Evolutionary conservation across 1,140 invertebrate species (phyloP).

Genomic region (Pogonognathellus flavescens): DNA sequence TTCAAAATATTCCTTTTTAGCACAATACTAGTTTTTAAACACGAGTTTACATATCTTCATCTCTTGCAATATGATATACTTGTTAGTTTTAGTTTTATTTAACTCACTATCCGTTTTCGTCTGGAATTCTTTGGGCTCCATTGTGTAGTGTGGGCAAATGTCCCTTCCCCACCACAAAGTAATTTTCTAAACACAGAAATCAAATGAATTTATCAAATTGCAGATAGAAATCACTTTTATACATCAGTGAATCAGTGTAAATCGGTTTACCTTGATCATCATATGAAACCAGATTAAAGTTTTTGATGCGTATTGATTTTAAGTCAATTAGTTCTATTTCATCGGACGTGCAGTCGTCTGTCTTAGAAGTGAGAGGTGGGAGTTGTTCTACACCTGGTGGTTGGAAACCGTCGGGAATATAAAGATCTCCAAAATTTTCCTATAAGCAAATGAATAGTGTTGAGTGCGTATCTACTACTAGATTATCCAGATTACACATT

Average conservation of each 20-base stretch:
- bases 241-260: too few relatives aligned
- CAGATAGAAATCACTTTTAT: background rate
- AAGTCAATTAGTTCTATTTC: slow-evolving; percentile 83
- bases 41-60: too few relatives aligned
- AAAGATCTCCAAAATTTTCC: slow-evolving; percentile 91
- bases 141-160: slow-evolving; percentile 77
- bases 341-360: slow-evolving; percentile 80
- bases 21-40: too few relatives aligned
- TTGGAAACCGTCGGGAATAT: slow-evolving; percentile 91
- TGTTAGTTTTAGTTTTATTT: slow-evolving; percentile 1
- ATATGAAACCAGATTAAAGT: slow-evolving; percentile 37
- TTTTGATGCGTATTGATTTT: slow-evolving; percentile 70
- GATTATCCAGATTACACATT: background rate
- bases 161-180: slow-evolving; percentile 90
- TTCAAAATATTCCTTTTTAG: background rate
- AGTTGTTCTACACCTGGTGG: slow-evolving; percentile 83
- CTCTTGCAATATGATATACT: too few relatives aligned
- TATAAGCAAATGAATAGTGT: slow-evolving; percentile 66
- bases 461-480: background rate
- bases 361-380: slow-evolving; percentile 78
- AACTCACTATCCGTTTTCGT: slow-evolving; percentile 93
- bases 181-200: slow-evolving; percentile 74
- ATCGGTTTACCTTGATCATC: slow-evolving; percentile 58
- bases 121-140: slow-evolving; percentile 76
- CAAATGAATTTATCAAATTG: background rate